Evolutionary conservation across 2,888 invertebrate genomes (phyloP).

Genomic region (Melanophora roralis): DNA sequence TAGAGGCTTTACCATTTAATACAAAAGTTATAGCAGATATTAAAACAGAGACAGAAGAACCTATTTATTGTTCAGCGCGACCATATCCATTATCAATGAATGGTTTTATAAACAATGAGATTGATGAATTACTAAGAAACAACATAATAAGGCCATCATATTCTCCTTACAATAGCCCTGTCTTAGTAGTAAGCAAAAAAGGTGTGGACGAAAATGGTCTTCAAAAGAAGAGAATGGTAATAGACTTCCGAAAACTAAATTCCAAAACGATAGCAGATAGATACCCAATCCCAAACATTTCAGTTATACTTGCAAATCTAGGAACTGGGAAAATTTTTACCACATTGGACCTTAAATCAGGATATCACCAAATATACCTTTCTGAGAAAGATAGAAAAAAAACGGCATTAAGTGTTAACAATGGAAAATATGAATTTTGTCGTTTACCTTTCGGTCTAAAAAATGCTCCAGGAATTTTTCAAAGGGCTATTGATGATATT

Average conservation of each 20-base stretch:
- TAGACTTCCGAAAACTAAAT: background rate
- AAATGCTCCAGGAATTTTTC: background rate
- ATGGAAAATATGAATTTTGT: background rate
- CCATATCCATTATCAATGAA: constrained; percentile 35
- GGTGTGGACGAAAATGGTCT: background rate
- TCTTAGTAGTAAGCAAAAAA: background rate
- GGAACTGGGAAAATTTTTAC: background rate
- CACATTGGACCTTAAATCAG: background rate
- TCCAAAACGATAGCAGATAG: background rate
- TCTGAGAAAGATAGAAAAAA: background rate
- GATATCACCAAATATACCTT: background rate
- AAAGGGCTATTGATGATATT: constrained; percentile 37
- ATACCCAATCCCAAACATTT: background rate
- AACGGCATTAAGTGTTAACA: background rate
- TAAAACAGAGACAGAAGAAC: constrained; percentile 20
- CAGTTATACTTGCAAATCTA: too few species aligned
- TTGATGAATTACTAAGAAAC: background rate
- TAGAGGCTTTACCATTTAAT: constrained; percentile 18
- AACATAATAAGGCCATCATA: background rate
- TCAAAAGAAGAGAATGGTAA: background rate
- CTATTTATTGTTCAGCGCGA: constrained; percentile 10
- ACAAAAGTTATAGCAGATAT: constrained; percentile 31
- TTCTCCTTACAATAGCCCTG: background rate
- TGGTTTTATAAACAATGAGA: constrained; percentile 33
- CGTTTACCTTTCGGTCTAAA: background rate